Evolutionary conservation across 2,797 vertebrate genomes (phyloP).

Genomic region (Australoheros facetus): DNA sequence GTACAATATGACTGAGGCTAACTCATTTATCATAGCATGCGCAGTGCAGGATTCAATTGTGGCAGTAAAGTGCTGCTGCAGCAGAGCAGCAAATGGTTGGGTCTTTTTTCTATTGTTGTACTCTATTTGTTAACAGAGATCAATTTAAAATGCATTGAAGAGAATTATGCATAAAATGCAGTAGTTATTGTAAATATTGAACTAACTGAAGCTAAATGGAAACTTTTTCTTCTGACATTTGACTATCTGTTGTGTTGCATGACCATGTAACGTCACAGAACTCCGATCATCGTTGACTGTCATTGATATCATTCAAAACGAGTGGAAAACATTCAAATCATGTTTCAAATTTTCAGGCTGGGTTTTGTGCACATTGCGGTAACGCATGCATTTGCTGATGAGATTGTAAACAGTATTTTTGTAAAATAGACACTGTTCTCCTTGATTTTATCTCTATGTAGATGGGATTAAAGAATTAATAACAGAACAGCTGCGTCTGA

Average conservation of each 20-base stretch:
- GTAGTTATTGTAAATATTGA: background rate
- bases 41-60: background rate
- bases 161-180: background rate
- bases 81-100: background rate
- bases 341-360: conserved; percentile 27
- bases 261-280: background rate
- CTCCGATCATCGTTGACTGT: background rate
- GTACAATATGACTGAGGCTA: background rate
- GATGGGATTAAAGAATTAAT: conserved; percentile 32
- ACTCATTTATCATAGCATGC: background rate
- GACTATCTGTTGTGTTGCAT: background rate
- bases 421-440: background rate
- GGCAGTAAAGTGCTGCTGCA: background rate
- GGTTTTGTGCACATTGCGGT: background rate
- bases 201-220: background rate
- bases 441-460: conserved; percentile 1
- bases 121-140: no score
- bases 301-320: background rate
- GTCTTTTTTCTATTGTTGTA: no score
- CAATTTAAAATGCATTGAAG: background rate
- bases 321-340: conserved; percentile 38
- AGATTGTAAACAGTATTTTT: background rate
- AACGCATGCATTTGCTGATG: background rate
- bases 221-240: background rate
- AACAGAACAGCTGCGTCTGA: background rate